Conservation (phyloP, 2,888 invertebrate species). For the Polyommatus iphigenia region DNA sequence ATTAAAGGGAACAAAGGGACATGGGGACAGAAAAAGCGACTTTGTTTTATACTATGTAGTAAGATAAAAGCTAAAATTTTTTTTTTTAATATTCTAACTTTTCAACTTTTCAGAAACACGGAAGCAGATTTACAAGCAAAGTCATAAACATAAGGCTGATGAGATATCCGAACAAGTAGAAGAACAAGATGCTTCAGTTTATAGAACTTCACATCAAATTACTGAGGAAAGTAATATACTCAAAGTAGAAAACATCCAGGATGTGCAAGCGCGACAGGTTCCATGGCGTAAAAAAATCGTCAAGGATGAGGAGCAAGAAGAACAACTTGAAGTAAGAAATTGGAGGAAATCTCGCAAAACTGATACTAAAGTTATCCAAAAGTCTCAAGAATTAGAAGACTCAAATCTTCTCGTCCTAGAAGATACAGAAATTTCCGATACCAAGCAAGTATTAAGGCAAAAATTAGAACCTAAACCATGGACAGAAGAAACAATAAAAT, state of each 20-base stretch:
- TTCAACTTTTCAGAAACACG: slow-evolving; percentile 54
- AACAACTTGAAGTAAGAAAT: slow-evolving; percentile 47
- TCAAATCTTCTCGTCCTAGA: slow-evolving; percentile 44
- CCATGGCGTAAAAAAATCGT: slow-evolving; percentile 64
- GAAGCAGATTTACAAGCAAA: slow-evolving; percentile 52
- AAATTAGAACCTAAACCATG: slow-evolving; percentile 64
- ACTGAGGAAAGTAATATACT: slow-evolving; percentile 69
- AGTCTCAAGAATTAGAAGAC: slow-evolving; percentile 42
- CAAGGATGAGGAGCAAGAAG: slow-evolving; percentile 42
- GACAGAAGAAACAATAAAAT: slow-evolving; percentile 83
- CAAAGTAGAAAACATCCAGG: slow-evolving; percentile 57
- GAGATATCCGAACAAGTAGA: slow-evolving; percentile 45
- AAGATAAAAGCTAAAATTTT: too few species aligned
- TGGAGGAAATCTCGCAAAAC: slow-evolving; percentile 51
- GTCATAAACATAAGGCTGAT: slow-evolving; percentile 56
- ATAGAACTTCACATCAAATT: slow-evolving; percentile 54
- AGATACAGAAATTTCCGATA: slow-evolving; percentile 40
- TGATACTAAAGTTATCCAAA: slow-evolving; percentile 34
- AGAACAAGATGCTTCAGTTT: slow-evolving; percentile 46
- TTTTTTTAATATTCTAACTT: not conserved
- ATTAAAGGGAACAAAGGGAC: too few species aligned
- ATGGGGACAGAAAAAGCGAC: too few species aligned
- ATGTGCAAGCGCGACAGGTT: slow-evolving; percentile 55
- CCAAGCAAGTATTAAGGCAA: slow-evolving; percentile 22
- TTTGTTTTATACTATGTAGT: too few species aligned